Conservation (phyloP, 2,113 vertebrate genomes). For the Chelonoidis abingdonii region DNA sequence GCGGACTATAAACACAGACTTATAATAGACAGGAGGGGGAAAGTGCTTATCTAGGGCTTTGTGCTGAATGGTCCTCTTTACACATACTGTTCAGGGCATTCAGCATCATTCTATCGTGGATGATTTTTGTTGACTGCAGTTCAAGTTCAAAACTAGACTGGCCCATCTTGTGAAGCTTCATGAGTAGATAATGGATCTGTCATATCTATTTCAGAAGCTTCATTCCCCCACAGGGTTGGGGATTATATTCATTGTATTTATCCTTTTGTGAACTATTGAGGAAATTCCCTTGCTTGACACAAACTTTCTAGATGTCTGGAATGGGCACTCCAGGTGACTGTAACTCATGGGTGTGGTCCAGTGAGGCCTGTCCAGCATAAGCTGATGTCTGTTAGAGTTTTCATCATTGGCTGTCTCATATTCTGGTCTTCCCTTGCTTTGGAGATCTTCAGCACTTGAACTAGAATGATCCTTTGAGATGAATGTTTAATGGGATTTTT, state of each 20-base stretch:
- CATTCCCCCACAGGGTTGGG: fast-evolving
- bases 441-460: not conserved
- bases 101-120: not conserved
- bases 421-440: not conserved
- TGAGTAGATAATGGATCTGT: not conserved
- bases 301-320: not conserved
- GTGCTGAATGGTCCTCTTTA: fast-evolving
- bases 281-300: not conserved
- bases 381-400: not conserved
- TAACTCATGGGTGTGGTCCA: fast-evolving
- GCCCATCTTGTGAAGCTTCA: not conserved
- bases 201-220: not conserved
- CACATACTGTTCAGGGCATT: not conserved
- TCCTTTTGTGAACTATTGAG: fast-evolving
- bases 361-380: not conserved
- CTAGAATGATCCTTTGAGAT: not conserved
- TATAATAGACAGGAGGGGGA: not conserved
- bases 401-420: not conserved
- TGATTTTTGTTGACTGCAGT: not conserved
- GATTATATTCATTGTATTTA: not conserved
- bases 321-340: not conserved
- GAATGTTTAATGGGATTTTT: not conserved
- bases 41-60: not conserved
- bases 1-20: not conserved
- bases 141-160: not conserved